Percentiles rank a stretch among this genome's conserved stretches.
phyloP scores from a whole-genome alignment of 2,113 vertebrate species.

The Parotia lawesii region DNA sequence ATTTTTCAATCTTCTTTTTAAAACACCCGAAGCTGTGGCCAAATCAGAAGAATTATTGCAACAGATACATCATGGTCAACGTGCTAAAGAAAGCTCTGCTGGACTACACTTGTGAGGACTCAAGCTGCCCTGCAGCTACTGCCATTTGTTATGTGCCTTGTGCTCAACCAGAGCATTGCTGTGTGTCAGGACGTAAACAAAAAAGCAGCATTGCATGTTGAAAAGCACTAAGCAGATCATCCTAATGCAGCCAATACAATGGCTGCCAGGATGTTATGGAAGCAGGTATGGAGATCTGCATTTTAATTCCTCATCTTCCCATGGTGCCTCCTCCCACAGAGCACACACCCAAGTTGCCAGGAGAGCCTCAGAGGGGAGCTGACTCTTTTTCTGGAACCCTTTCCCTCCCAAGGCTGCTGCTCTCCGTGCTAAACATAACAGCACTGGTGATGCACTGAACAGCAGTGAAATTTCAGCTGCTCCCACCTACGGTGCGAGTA shows the following conservation, averaged over 20 bases:
- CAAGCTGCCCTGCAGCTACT: constrained; percentile 42
- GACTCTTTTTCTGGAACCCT: background rate
- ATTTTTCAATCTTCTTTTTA: background rate
- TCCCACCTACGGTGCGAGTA: background rate
- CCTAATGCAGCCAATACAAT: background rate
- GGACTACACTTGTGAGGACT: constrained; percentile 12
- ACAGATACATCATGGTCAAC: constrained; percentile 15
- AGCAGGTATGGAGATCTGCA: background rate
- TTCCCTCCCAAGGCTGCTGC: background rate
- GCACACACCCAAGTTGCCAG: background rate
- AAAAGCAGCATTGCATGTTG: background rate
- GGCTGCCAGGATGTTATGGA: background rate
- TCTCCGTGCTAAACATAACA: constrained; percentile 28
- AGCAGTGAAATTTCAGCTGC: constrained; percentile 32
- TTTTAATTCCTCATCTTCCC: constrained; percentile 9
- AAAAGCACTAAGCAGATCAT: background rate
- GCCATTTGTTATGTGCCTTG: constrained; percentile 40
- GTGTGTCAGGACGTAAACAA: background rate
- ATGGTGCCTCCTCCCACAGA: background rate
- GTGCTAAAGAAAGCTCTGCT: constrained; percentile 12
- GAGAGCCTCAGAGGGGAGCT: background rate
- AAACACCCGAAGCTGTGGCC: background rate
- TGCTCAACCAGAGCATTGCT: background rate
- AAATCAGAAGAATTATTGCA: background rate
- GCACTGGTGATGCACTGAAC: background rate